Evolutionary conservation across 2,797 vertebrate genomes (phyloP).

Genomic region (Sebastolobus alascanus): DNA sequence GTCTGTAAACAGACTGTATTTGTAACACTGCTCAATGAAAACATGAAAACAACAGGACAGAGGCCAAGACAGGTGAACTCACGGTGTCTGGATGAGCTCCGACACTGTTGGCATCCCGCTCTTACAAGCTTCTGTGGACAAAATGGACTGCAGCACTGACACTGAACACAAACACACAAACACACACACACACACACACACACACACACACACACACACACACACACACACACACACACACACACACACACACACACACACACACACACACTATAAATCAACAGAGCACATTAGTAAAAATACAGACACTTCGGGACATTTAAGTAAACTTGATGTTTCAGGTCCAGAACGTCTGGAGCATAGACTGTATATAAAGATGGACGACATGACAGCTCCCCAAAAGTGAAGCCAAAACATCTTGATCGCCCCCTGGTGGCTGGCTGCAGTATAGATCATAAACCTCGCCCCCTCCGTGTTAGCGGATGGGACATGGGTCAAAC

Average conservation of each 20-base stretch:
- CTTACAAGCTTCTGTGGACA: constrained; percentile 96
- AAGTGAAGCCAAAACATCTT: too few species aligned
- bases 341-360: background rate
- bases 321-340: constrained; percentile 5
- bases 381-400: background rate
- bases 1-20: background rate
- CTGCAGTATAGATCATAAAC: too few species aligned
- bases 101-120: constrained; percentile 92
- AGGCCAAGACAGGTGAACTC: constrained; percentile 76
- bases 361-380: background rate
- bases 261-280: constrained; percentile 31
- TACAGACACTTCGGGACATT: background rate
- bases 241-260: too few species aligned
- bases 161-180: constrained; percentile 80
- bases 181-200: too few species aligned
- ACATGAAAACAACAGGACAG: background rate
- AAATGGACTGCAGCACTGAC: constrained; percentile 94
- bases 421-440: too few species aligned
- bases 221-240: too few species aligned
- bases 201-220: too few species aligned
- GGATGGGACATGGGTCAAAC: too few species aligned
- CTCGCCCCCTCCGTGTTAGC: too few species aligned
- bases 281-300: background rate
- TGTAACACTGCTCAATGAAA: background rate
- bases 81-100: constrained; percentile 94